Evolutionary conservation across 2,113 vertebrate genomes (phyloP), one percentile per base, ranked within the genome.

Genomic region (Pollimyrus isidori): DNA sequence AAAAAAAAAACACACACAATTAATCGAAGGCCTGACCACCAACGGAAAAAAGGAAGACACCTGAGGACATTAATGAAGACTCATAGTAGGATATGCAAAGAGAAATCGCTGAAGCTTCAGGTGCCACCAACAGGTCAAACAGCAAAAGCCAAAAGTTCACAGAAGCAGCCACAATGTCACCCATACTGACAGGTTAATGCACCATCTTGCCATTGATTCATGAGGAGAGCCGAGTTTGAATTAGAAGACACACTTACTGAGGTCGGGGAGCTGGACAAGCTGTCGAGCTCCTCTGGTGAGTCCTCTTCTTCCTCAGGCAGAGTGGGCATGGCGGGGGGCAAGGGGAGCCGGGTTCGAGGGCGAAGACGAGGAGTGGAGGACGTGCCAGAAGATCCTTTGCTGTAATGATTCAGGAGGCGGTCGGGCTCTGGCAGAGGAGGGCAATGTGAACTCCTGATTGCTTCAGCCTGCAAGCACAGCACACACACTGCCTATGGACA

Each of bases 231-330:
- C 4, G 19, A 85, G 49, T n/a, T 26, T 21, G 56, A 80, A 53
- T 21, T 7, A 23, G 56, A 65, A 39, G 87, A 86, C 86, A 2
- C 3, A 94, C 95, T 95, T 92, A 98, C 97, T 92, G 95, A 96
- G 90, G 93, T 93, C 48, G 96, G 94, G 85, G 95, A 93, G 92
- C 95, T 96, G 69, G 94, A 94, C 62, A 92, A 93, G 88, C 93
- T 94, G 91, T 96, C 93, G 85, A 95, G 91, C 89, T 97, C 95
- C 92, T 97, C 97, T 13, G 96, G 95, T 76, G 97, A 96, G 91
- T 97, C 97, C 94, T 97, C 97, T 88, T 97, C 96, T 39, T 98
- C 97, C 94, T 98, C 97, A 0, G 98, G 98, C 92, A 97, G 93
- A 52, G 97, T 97, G 94, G 98, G 98, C 98, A 99, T 99, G 93